Evolutionary conservation across 2,113 vertebrate genomes (phyloP), one percentile per base, ranked within the genome.

Genomic region (Pseudolaguvia tuberculata): DNA sequence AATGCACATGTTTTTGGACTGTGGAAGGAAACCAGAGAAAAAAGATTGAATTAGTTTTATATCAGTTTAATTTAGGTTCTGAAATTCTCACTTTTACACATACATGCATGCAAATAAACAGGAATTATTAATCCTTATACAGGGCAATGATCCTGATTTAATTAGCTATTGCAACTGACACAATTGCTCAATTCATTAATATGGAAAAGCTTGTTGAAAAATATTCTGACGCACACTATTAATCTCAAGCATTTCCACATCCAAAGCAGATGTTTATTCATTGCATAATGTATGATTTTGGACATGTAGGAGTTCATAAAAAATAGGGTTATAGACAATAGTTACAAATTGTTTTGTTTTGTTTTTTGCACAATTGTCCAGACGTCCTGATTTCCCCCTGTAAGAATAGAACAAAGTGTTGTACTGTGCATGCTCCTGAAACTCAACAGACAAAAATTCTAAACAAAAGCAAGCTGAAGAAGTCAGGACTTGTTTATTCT

Each of bases 61-160:
- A 48, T 70, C 56, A 70, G 66, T 48, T 62, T 62, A 62, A 77
- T 70, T 77, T 77, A 55, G 48, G 67, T 51, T 70, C n/a, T n/a
- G n/a, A n/a, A n/a, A n/a, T n/a, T 35, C 31, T 35, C 31, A 6
- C 31, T 35, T 35, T 35, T 6, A 35, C 31, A 3, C 31, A 35
- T 35, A 35, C 31, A 35, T 35, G 31, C 31, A 35, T 35, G 6
- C 31, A 35, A 3, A 35, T 6, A 35, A 35, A 35, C 31, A 35
- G 6, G 6, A 35, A 35, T 35, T 35, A 35, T 35, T 35, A 35
- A 6, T 4, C 31, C 31, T 35, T 35, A 35, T 35, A 35, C 31
- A 35, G 31, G 31, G 31, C 31, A 35, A 70, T 67, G 31, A 74
- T 56, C 21, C n/a, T 35, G 25, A n/a, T 42, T 42, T 61, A 70